Evolutionary conservation across 2,797 vertebrate species (phyloP), one percentile per base, ranked within the genome.

Genomic region (Gadopsis marmoratus): DNA sequence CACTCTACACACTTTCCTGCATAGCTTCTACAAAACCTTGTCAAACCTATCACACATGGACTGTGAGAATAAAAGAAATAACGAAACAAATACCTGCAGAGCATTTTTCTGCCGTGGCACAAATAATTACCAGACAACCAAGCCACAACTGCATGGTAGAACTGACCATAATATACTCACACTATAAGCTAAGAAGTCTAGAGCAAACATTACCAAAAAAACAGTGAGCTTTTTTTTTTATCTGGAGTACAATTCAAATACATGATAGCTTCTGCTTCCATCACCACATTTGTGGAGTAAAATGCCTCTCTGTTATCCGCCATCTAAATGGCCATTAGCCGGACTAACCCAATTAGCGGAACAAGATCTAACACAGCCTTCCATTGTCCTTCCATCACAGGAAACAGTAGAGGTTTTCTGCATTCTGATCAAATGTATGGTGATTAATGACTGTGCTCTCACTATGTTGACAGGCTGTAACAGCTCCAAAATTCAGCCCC

Each of bases 381-480:
- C 94, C 91, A 91, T 89, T 93, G 92, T 93, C 91, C 90, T 91
- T 92, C 94, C 93, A 95, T 94, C 94, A 94, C 93, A 95, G 94
- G 94, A 94, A 94, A 93, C 94, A 88, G 92, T 89, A 92, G 94
- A 93, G 92, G 88, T 91, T 94, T 94, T 94, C 93, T 93, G 90
- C 92, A 93, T 96, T 97, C 96, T 97, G 95, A 97, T 97, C 96
- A 96, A 95, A 96, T 96, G 96, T 93, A 95, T 92, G 96, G 95
- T 96, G 96, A 94, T 96, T 96, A 97, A 97, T 96, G 96, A 94
- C 94, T 92, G 88, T 79, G 91, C 86, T 85, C 85, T 79, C 76
- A 71, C 90, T 59, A 64, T 91, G 93, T 90, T 93, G 91, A 93
- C 93, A 93, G 92, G 77, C 89, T 85, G 84, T 78, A 90, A 89